These are phyloP conservation scores for Colaptes auratus DNA, from an alignment of 2,113 vertebrate species.

Conservation along the genomic window DNA sequence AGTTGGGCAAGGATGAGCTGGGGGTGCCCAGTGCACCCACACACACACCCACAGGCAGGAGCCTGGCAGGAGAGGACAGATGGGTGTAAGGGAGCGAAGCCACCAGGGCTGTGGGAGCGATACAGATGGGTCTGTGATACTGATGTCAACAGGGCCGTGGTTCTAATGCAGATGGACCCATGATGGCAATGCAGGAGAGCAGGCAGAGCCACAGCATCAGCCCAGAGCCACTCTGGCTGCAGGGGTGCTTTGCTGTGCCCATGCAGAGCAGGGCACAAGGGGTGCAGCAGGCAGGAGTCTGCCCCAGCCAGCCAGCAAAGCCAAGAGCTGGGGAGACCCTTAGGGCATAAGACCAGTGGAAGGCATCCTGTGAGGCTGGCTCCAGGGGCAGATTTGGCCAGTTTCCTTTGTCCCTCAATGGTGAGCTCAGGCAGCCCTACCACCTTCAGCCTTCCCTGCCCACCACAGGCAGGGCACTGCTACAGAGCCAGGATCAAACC, in stretches of 20 bases:
- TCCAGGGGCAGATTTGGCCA: background rate
- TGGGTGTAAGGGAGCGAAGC: background rate
- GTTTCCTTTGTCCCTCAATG: background rate
- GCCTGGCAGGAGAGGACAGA: background rate
- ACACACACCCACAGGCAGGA: fast-evolving
- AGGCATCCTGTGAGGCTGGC: background rate
- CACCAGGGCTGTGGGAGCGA: fast-evolving
- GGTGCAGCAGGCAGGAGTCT: background rate
- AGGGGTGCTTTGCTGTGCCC: background rate
- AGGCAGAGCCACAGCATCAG: fast-evolving
- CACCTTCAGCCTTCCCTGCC: no score
- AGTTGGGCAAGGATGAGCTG: background rate
- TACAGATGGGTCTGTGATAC: background rate
- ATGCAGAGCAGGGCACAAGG: fast-evolving
- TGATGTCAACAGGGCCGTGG: background rate
- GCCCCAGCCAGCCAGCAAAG: background rate
- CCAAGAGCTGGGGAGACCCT: background rate
- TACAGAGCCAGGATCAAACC: fast-evolving
- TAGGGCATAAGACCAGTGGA: background rate
- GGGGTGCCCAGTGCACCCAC: background rate
- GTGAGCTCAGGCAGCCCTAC: background rate
- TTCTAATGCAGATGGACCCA: background rate
- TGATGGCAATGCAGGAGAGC: background rate
- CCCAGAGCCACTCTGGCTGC: background rate
- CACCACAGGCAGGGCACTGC: fast-evolving